Evolutionary conservation across 2,797 vertebrate genomes (phyloP).

Genomic region (Rhinichthys osculus): DNA sequence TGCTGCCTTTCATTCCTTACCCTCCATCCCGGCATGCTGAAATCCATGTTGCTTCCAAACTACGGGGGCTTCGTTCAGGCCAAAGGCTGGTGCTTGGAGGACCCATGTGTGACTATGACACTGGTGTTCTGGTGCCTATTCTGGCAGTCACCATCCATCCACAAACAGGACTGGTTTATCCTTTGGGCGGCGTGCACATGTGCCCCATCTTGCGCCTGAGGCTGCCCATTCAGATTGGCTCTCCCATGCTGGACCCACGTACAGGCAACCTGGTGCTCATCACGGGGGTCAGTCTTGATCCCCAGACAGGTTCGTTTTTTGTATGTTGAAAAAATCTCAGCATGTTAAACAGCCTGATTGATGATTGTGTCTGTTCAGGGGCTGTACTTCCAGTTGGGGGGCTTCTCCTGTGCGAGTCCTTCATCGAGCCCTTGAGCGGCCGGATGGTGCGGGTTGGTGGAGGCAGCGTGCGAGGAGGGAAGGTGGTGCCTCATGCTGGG

Average conservation of each 20-base stretch:
- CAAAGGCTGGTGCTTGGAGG: conserved; percentile 79
- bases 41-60: conserved; percentile 68
- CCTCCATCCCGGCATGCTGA: conserved; percentile 75
- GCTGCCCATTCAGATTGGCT: conserved; percentile 86
- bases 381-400: conserved; percentile 85
- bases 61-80: conserved; percentile 76
- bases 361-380: conserved; percentile 72
- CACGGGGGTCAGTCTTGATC: conserved; percentile 82
- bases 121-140: conserved; percentile 86
- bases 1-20: conserved; percentile 86
- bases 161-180: conserved; percentile 80
- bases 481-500: conserved; percentile 77
- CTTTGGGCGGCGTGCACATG: conserved; percentile 82
- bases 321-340: not conserved
- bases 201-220: conserved; percentile 83
- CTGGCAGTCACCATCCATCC: conserved; percentile 89
- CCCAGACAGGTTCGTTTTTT: conserved; percentile 73
- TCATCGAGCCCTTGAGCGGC: conserved; percentile 86
- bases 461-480: conserved; percentile 70
- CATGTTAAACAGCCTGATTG: conserved; percentile 1
- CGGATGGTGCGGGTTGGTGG: conserved; percentile 76
- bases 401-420: conserved; percentile 81
- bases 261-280: conserved; percentile 81
- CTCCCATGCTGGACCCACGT: conserved; percentile 81
- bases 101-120: conserved; percentile 84